Base-by-base conservation (phyloP, 2,113 vertebrate genomes). In the Cisticola juncidis region DNA sequence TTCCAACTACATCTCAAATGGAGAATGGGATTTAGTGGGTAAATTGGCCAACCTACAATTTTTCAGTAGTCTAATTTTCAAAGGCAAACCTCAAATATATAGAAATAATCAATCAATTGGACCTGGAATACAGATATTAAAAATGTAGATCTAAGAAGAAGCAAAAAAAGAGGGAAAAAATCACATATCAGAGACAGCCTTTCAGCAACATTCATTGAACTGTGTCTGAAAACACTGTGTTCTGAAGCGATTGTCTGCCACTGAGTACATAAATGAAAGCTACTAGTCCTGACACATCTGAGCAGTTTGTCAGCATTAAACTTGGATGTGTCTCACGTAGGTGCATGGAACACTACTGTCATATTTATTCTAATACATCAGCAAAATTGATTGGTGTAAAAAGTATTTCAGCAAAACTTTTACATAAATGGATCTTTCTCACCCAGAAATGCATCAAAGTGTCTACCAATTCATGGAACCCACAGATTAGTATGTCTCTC, bases 21-120 rank as follows among this genome's bases (percentile, higher is more conserved):
- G 99, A 76, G 99, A 99, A 96, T 99, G 99, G 99, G 99, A 99
- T 93, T 98, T 99, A 73, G 98, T 99, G n/a, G 99, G 99, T 99
- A 98, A 98, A 97, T 72, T 12, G 3, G 9, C 26, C 50, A 44
- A 5, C 23, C 15, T 57, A 56, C 48, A 73, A 33, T 15, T 54
- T 48, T 84, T 74, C n/a, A 48, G 1, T 24, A 60, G 7, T 71
- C 14, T 51, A 28, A 61, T 81, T 92, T 85, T 80, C 56, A 66
- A 92, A 83, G 44, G 35, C 24, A 36, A 66, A 29, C 8, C 17
- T 31, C 14, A 62, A 78, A 47, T 64, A 56, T 6, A 45, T 31
- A 66, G 19, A 81, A 84, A 68, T 36, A 3, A 64, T 29, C 13
- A 57, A 57, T 62, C 22, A 23, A 8, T 23, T 36, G 8, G 20